phyloP scores from a whole-genome alignment of 2,113 vertebrate species.

The Entomyzon cyanotis region DNA sequence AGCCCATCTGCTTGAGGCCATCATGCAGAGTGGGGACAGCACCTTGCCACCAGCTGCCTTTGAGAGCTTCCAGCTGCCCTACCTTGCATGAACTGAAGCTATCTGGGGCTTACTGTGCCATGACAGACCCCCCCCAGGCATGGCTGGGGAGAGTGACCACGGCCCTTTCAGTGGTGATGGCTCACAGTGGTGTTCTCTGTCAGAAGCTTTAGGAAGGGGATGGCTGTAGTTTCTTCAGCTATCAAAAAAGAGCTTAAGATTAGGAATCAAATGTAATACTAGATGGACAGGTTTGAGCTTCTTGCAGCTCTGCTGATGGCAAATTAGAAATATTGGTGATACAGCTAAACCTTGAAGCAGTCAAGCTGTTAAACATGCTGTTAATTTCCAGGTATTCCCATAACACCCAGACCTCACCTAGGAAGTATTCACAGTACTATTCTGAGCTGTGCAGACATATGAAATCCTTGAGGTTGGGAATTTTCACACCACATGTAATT shows the following conservation, averaged over 20 bases:
- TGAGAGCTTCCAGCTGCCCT: background rate
- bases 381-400: background rate
- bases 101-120: accelerated
- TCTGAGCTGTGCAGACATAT: background rate
- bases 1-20: background rate
- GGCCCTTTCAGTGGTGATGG: background rate
- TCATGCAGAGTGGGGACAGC: background rate
- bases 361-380: background rate
- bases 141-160: background rate
- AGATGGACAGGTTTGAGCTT: background rate
- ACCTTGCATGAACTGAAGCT: accelerated
- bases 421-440: background rate
- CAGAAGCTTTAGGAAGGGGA: background rate
- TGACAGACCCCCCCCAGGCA: background rate
- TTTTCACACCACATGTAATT: background rate
- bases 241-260: background rate
- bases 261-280: background rate
- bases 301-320: background rate
- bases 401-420: background rate
- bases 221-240: background rate
- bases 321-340: background rate
- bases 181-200: background rate
- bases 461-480: background rate
- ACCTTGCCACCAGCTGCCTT: background rate
- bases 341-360: background rate